A percentile compares a stretch with the other conserved stretches of the same genome.
Conservation (phyloP, 2,113 vertebrate species). For the Sebastes schlegelii region DNA sequence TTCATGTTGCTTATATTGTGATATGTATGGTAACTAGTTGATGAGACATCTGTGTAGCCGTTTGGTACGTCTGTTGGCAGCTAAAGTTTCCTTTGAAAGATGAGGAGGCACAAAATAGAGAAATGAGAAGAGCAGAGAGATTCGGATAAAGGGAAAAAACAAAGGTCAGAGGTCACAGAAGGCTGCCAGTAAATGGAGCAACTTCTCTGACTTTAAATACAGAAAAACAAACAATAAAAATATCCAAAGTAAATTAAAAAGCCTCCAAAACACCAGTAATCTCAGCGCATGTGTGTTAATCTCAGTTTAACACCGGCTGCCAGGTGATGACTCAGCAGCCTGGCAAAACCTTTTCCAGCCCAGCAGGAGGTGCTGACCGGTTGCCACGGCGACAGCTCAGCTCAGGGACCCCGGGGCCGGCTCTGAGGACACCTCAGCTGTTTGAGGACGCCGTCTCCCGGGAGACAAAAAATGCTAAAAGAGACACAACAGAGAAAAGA, state of each 20-base stretch:
- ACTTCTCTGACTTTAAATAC: neutral
- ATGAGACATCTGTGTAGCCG: no score
- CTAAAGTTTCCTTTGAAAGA: no score
- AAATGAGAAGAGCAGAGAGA: no score
- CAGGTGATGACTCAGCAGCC: slow-evolving; percentile 55
- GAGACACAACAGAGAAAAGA: slow-evolving; percentile 27
- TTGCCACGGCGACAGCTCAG: slow-evolving; percentile 47
- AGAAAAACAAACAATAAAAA: neutral
- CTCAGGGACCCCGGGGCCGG: slow-evolving; percentile 18
- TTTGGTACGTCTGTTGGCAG: no score
- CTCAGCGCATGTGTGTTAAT: neutral
- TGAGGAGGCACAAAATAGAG: no score
- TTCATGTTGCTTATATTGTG: no score
- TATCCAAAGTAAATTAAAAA: neutral
- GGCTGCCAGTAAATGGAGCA: neutral
- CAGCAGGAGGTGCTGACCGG: slow-evolving; percentile 28
- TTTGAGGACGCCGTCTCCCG: slow-evolving; percentile 57
- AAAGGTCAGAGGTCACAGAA: slow-evolving; percentile 14
- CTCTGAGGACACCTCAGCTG: slow-evolving; percentile 28
- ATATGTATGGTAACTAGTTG: no score
- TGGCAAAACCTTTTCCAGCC: slow-evolving; percentile 33
- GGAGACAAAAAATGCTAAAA: slow-evolving; percentile 48
- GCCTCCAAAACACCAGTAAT: neutral
- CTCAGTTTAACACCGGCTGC: neutral
- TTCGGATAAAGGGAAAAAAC: no score